These are phyloP conservation scores for Epistrophe grossulariae DNA, from an alignment of 2,888 invertebrate genomes.

Conservation along the genomic window DNA sequence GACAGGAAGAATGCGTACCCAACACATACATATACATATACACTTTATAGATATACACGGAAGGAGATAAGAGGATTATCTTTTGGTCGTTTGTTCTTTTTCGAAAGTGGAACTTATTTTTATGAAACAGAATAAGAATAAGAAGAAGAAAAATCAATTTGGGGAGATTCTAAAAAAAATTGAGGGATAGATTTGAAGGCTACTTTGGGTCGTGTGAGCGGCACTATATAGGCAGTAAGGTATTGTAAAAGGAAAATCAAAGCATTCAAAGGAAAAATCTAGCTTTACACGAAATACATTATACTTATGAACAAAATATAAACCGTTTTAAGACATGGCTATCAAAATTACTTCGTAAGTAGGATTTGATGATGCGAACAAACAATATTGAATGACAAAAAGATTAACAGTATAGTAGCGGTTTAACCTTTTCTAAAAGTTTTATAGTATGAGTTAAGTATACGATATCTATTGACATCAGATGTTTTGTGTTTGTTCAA, in stretches of 20 bases:
- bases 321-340: conserved; percentile 15
- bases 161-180: conserved; percentile 5
- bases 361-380: conserved; percentile 28
- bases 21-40: background rate
- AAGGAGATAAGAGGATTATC: conserved; percentile 36
- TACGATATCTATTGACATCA: background rate
- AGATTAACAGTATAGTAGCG: background rate
- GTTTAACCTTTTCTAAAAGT: conserved; percentile 8
- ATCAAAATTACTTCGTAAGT: conserved; percentile 30
- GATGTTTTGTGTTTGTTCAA: background rate
- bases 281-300: background rate
- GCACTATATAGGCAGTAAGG: background rate
- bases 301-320: background rate
- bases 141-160: conserved; percentile 20
- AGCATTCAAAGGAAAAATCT: background rate
- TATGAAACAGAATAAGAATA: background rate
- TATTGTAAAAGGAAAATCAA: background rate
- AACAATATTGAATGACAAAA: conserved; percentile 4
- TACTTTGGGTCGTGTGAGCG: background rate
- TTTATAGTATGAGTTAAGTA: background rate
- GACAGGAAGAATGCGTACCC: conserved; percentile 36
- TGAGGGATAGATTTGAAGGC: background rate
- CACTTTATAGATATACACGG: background rate
- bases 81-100: conserved; percentile 39
- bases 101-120: conserved; percentile 30